These are phyloP conservation scores for Telmatochromis brachygnathus DNA, from an alignment of 2,113 vertebrate genomes.

Conservation along the genomic window DNA sequence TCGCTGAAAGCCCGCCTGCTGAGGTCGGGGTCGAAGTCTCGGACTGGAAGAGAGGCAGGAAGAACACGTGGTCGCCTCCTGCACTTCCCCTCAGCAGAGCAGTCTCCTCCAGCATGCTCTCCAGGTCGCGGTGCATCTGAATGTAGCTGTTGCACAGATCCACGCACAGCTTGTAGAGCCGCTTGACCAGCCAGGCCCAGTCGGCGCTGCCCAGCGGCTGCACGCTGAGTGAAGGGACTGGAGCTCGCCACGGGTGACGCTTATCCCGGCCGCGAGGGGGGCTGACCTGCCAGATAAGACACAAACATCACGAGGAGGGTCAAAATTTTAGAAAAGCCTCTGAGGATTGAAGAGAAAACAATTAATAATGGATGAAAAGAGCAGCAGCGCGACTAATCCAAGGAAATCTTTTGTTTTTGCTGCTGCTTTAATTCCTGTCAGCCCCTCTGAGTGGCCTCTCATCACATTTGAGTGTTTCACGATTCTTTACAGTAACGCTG, in stretches of 20 bases:
- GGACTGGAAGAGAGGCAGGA: slow-evolving; percentile 86
- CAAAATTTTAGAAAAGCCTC: neutral
- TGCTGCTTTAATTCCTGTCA: neutral
- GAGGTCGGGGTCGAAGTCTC: slow-evolving; percentile 86
- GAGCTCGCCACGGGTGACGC: slow-evolving; percentile 77
- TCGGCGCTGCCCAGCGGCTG: slow-evolving; percentile 84
- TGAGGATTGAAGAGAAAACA: neutral
- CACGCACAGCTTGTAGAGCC: slow-evolving; percentile 90
- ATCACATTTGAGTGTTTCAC: neutral
- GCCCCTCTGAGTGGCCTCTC: neutral
- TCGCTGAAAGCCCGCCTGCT: slow-evolving; percentile 73
- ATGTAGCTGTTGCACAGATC: slow-evolving; percentile 94
- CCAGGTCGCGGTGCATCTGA: slow-evolving; percentile 93
- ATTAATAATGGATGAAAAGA: neutral
- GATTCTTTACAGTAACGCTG: neutral
- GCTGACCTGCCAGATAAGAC: slow-evolving; percentile 70
- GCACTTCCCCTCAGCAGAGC: slow-evolving; percentile 45
- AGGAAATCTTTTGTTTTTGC: neutral
- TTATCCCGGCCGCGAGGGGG: slow-evolving; percentile 86
- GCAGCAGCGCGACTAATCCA: neutral
- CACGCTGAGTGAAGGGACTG: slow-evolving; percentile 81
- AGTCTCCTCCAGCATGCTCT: slow-evolving; percentile 76
- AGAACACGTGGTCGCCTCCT: slow-evolving; percentile 73
- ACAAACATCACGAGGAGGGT: neutral
- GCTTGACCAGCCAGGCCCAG: slow-evolving; percentile 91